These are phyloP conservation scores for Rhynchotus rufescens DNA, from an alignment of 2,797 vertebrate genomes.

Conservation along the genomic window DNA sequence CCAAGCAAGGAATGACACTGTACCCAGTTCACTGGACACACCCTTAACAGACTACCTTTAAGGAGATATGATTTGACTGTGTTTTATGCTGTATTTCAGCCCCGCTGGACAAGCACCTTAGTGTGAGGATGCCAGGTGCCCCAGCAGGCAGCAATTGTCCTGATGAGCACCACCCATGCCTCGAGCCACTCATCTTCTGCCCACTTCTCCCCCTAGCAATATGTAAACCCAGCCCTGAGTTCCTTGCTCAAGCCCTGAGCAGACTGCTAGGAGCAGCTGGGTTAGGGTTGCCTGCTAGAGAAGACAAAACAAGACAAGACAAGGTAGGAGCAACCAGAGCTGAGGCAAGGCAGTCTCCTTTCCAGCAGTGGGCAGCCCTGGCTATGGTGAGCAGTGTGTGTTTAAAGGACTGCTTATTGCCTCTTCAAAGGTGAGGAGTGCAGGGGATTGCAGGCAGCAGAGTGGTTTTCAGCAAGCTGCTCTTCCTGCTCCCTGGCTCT, in stretches of 20 bases:
- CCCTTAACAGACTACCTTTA: neutral
- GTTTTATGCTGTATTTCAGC: neutral
- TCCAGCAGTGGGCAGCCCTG: neutral
- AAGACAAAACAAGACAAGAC: no score
- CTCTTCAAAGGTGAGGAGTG: neutral
- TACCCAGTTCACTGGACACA: neutral
- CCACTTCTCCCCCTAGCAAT: neutral
- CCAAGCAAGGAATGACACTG: neutral
- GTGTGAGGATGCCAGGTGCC: neutral
- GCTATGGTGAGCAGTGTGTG: neutral
- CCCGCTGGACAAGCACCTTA: neutral
- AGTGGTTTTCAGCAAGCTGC: neutral
- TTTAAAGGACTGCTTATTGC: accelerated
- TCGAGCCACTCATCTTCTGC: neutral
- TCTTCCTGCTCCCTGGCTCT: neutral
- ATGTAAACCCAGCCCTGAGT: neutral
- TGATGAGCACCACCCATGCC: neutral
- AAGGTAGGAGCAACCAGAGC: no score
- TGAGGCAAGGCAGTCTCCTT: neutral
- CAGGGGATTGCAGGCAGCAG: neutral
- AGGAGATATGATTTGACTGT: neutral
- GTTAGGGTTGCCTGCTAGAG: no score
- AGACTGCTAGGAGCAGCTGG: neutral
- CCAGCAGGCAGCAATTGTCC: neutral
- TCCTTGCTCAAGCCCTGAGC: neutral